phyloP scores from a whole-genome alignment of 2,113 vertebrate genomes.

The Melanerpes formicivorus region DNA sequence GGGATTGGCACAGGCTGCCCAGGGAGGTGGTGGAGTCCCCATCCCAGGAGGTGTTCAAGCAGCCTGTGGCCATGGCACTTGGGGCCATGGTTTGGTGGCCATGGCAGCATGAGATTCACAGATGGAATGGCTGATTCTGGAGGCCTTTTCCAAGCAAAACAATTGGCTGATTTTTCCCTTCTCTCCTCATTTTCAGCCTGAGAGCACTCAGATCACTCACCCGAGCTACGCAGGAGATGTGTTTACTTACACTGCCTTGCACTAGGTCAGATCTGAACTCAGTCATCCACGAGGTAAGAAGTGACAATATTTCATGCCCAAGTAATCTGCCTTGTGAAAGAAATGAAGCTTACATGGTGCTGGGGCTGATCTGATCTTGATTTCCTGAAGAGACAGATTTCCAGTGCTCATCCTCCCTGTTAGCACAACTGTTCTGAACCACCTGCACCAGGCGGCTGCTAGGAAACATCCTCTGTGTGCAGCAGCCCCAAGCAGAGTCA shows the following conservation, averaged over 20 bases:
- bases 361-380: background rate
- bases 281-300: background rate
- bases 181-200: background rate
- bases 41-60: too few species aligned
- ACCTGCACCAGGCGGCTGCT: background rate
- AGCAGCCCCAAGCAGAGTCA: rapidly evolving
- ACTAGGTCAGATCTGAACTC: background rate
- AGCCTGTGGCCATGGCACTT: too few species aligned
- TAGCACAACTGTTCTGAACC: background rate
- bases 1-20: too few species aligned
- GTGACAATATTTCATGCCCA: background rate
- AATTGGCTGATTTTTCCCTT: background rate
- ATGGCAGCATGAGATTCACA: too few species aligned
- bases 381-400: background rate
- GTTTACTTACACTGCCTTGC: background rate
- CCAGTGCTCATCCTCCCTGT: background rate
- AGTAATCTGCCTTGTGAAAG: background rate
- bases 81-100: too few species aligned
- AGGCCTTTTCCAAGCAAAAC: too few species aligned
- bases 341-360: background rate
- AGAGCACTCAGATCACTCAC: background rate
- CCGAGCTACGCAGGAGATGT: background rate
- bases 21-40: too few species aligned
- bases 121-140: too few species aligned
- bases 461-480: background rate